Conservation (phyloP, 2,113 vertebrate species). For the Scomber scombrus region DNA sequence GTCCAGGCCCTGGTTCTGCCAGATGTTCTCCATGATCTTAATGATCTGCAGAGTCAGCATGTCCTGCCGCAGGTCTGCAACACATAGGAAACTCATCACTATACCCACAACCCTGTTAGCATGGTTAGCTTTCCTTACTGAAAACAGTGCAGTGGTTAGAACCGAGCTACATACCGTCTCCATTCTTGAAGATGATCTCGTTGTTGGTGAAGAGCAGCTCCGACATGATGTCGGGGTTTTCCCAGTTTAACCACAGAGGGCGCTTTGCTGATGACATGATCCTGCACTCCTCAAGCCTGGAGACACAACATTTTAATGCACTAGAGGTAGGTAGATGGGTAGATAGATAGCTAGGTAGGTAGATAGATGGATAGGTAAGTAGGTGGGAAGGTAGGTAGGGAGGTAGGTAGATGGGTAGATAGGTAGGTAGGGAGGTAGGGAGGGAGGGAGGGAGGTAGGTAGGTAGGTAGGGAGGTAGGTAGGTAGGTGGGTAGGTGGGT, state of each 20-base stretch:
- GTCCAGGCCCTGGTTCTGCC: constrained; percentile 98
- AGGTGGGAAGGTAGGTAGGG: too few species aligned
- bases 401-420: too few species aligned
- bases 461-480: too few species aligned
- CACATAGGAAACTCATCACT: constrained; percentile 13
- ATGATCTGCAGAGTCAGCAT: constrained; percentile 98
- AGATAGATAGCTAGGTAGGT: too few species aligned
- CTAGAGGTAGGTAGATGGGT: too few species aligned
- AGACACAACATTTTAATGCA: neutral
- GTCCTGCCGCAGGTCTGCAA: constrained; percentile 94
- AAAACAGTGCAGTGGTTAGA: neutral
- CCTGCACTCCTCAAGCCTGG: constrained; percentile 95
- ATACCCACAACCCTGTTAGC: constrained; percentile 12
- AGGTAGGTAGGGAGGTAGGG: too few species aligned
- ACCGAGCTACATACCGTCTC: constrained; percentile 86
- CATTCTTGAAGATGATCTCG: constrained; percentile 98
- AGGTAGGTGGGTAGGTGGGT: too few species aligned
- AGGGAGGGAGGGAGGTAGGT: too few species aligned
- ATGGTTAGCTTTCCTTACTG: neutral
- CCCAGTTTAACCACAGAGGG: constrained; percentile 97
- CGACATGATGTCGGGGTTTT: constrained; percentile 99
- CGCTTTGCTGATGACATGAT: constrained; percentile 99
- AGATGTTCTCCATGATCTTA: constrained; percentile 98
- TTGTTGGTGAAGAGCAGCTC: constrained; percentile 97
- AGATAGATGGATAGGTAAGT: too few species aligned